A percentile compares a stretch with the other conserved stretches of the same genome.
phyloP scores from a whole-genome alignment of 1,140 invertebrate genomes.

The Macrobrachium rosenbergii region DNA sequence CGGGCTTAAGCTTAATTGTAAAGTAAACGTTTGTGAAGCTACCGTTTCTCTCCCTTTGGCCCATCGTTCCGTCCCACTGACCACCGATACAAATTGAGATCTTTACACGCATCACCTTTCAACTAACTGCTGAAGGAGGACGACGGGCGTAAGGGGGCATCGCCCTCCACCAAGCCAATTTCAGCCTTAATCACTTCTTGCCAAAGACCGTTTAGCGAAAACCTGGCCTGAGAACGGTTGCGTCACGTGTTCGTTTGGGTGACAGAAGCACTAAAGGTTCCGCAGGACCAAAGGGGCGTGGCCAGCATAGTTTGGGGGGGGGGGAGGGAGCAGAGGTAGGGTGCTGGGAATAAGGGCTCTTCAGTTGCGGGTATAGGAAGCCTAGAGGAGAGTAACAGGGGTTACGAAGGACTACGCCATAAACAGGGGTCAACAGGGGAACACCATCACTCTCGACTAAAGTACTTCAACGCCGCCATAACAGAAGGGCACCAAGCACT shows the following conservation, averaged over 20 bases:
- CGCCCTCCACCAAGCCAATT: background rate
- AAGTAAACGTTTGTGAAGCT: background rate
- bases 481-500: no score
- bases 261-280: background rate
- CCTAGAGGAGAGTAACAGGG: no score
- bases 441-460: background rate
- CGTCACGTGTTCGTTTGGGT: background rate
- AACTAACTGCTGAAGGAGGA: conserved; percentile 2
- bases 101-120: conserved; percentile 36
- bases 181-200: background rate
- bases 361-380: background rate
- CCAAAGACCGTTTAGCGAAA: background rate
- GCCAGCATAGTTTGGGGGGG: background rate
- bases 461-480: no score
- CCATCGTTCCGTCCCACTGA: conserved; percentile 12
- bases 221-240: background rate
- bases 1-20: no score
- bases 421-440: conserved; percentile 13
- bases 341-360: background rate
- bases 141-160: background rate
- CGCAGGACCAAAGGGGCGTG: background rate
- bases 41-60: background rate
- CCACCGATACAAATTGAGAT: conserved; percentile 41
- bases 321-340: background rate
- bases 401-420: background rate